Percentiles rank a stretch among this genome's conserved stretches.
Conservation (phyloP, 2,797 vertebrate species). For the Perodicticus potto region DNA sequence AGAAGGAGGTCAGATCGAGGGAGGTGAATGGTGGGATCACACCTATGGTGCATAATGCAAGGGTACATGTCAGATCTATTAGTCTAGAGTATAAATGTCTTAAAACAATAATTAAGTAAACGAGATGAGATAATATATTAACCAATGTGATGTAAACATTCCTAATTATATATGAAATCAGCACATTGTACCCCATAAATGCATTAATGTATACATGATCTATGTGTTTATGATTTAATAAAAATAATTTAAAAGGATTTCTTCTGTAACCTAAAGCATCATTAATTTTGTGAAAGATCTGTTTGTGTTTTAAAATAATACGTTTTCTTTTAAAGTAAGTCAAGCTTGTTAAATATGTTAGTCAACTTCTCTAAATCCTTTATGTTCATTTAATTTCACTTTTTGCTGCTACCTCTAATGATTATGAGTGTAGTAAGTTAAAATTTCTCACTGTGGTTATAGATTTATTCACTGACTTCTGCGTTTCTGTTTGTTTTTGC, state of each 20-base stretch:
- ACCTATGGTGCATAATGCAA: no score
- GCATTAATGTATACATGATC: no score
- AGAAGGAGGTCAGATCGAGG: no score
- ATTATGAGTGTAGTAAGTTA: not conserved
- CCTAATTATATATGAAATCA: no score
- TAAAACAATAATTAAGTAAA: no score
- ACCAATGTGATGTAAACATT: no score
- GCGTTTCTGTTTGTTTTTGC: not conserved
- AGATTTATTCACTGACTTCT: not conserved
- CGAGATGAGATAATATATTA: no score
- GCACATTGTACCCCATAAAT: no score
- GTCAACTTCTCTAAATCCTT: constrained; percentile 17
- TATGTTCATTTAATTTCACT: constrained; percentile 21
- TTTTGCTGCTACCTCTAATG: not conserved
- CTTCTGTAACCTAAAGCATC: constrained; percentile 50
- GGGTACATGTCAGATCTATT: no score
- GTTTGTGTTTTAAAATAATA: constrained; percentile 13
- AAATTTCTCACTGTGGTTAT: constrained; percentile 11
- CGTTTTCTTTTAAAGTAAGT: not conserved
- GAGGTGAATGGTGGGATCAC: no score
- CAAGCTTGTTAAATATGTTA: constrained; percentile 33
- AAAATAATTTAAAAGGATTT: not conserved
- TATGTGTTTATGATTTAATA: no score
- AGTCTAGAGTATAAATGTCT: no score
- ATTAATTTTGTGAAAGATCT: not conserved